These are phyloP conservation scores for Brevimyrus niger DNA, from an alignment of 2,113 vertebrate species.

Conservation along the genomic window DNA sequence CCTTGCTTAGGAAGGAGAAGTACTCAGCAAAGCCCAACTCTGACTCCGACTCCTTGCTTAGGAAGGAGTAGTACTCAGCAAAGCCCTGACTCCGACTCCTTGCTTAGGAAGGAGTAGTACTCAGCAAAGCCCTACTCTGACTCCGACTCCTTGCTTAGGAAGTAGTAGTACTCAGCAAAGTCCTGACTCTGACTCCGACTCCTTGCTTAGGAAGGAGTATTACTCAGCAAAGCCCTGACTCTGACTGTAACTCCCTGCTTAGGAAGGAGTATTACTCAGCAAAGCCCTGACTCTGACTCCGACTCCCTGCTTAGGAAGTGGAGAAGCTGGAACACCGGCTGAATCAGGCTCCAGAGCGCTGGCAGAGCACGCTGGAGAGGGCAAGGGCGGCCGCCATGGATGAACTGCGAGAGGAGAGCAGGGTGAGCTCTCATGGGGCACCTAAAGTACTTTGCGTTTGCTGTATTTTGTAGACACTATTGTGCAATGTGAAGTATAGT, in stretches of 20 bases:
- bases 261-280: too few relatives aligned
- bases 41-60: not conserved
- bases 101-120: too few relatives aligned
- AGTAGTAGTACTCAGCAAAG: not conserved
- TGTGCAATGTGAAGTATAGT: not conserved
- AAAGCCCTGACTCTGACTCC: not conserved
- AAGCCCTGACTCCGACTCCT: too few relatives aligned
- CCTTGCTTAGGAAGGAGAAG: constrained; percentile 63
- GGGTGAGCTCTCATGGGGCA: constrained; percentile 52
- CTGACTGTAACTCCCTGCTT: too few relatives aligned
- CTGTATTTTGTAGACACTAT: not conserved
- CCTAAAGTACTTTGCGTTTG: not conserved
- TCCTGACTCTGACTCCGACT: too few relatives aligned
- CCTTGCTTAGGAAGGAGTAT: too few relatives aligned
- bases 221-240: too few relatives aligned
- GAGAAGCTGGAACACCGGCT: constrained; percentile 82
- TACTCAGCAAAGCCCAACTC: not conserved
- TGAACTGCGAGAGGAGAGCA: constrained; percentile 72
- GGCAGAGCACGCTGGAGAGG: constrained; percentile 85
- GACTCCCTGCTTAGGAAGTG: constrained; percentile 70
- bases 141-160: not conserved
- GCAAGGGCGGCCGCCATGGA: constrained; percentile 78
- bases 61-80: too few relatives aligned
- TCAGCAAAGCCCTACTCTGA: not conserved
- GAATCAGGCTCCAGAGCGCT: constrained; percentile 79